phyloP scores from a whole-genome alignment of 2,888 invertebrate genomes.

The Cephus runcator region DNA sequence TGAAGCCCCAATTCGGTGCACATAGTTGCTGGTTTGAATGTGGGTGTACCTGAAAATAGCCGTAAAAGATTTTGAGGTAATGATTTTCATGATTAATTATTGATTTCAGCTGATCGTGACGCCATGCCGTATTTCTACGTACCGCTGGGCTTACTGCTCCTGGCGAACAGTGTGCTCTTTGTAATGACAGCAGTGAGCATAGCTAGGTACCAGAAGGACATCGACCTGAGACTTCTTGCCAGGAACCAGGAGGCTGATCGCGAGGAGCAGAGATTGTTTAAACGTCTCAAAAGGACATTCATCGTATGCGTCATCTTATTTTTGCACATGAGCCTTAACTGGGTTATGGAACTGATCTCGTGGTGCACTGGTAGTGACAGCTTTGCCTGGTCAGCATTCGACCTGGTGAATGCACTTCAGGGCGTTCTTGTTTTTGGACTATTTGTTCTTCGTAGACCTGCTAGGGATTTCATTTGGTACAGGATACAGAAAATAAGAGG shows the following conservation, averaged over 20 bases:
- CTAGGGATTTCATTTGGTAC: constrained; percentile 51
- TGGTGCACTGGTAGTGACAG: constrained; percentile 71
- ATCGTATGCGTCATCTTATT: constrained; percentile 72
- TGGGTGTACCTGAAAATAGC: constrained; percentile 59
- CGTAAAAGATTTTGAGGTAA: not conserved
- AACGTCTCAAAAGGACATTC: constrained; percentile 62
- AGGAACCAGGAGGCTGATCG: constrained; percentile 56
- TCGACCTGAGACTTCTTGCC: constrained; percentile 66
- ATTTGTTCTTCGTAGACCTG: constrained; percentile 67
- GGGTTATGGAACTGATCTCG: constrained; percentile 78
- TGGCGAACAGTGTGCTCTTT: constrained; percentile 70
- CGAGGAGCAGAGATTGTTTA: constrained; percentile 52
- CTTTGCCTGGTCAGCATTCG: constrained; percentile 72
- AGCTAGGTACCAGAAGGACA: constrained; percentile 64
- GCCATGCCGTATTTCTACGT: constrained; percentile 74
- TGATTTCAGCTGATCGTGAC: constrained; percentile 68
- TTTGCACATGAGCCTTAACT: constrained; percentile 76
- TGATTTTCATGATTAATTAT: constrained; percentile 6
- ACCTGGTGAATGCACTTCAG: constrained; percentile 77
- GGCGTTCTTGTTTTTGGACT: constrained; percentile 76
- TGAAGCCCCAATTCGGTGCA: constrained; percentile 71
- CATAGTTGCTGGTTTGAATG: constrained; percentile 74
- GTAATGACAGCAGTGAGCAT: constrained; percentile 69
- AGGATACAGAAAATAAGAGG: constrained; percentile 50
- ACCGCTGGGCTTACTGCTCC: constrained; percentile 70